Evolutionary conservation across 2,113 vertebrate species (phyloP).

Genomic region (Rhipidura dahli): DNA sequence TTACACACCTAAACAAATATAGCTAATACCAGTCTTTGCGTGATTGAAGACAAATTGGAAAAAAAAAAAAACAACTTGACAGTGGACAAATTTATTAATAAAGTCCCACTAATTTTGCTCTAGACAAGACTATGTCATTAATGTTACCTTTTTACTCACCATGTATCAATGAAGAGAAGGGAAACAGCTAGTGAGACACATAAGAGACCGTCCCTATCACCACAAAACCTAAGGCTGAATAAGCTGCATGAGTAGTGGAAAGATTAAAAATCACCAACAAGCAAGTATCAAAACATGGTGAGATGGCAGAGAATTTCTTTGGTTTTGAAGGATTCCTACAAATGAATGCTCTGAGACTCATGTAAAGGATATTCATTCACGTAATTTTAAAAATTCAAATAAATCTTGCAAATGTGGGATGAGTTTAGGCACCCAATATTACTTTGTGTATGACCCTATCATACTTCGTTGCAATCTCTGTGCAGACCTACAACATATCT

Average conservation of each 20-base stretch:
- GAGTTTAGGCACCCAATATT: not conserved
- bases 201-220: not conserved
- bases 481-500: not conserved
- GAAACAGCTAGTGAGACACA: not conserved
- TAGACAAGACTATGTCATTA: not conserved
- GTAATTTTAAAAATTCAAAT: not conserved
- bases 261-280: not conserved
- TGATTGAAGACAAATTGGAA: not conserved
- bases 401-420: not conserved
- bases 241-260: not conserved
- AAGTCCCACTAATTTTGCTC: not conserved
- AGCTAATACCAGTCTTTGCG: not conserved
- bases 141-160: not conserved
- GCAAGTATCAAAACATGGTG: not conserved
- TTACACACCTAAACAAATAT: not conserved
- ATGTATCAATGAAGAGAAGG: not conserved
- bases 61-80: rapidly evolving
- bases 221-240: not conserved
- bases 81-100: not conserved
- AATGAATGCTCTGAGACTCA: not conserved
- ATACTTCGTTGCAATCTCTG: not conserved
- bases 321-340: not conserved
- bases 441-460: not conserved
- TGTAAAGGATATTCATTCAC: not conserved
- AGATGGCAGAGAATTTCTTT: not conserved